A percentile compares a stretch with the other conserved stretches of the same genome.
Conservation (phyloP, 2,888 invertebrate species). For the Teleiodes luculella region DNA sequence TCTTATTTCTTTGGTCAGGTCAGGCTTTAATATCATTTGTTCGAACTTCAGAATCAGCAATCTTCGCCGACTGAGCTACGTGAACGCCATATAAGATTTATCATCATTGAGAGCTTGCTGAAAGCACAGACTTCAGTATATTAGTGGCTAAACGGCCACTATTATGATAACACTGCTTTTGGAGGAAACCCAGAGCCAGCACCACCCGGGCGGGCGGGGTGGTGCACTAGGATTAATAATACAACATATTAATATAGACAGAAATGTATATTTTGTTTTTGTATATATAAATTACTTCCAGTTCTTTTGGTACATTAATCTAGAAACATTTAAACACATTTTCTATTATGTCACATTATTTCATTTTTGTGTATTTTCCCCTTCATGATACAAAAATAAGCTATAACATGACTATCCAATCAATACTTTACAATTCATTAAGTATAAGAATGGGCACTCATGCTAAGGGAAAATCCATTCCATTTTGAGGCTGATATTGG, state of each 20-base stretch:
- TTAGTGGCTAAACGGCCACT: no score
- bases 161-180: no score
- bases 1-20: no score
- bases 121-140: no score
- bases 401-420: constrained; percentile 29
- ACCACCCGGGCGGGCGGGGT: no score
- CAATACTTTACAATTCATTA: not conserved
- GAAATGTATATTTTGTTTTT: constrained; percentile 69
- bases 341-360: constrained; percentile 73
- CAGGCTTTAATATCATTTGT: no score
- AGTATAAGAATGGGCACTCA: not conserved
- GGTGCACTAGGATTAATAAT: not conserved
- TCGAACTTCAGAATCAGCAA: no score
- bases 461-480: constrained; percentile 1
- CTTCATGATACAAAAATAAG: constrained; percentile 61
- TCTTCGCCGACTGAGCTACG: no score
- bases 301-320: constrained; percentile 67
- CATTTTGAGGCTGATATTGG: constrained; percentile 15
- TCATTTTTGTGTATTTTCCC: constrained; percentile 51
- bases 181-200: no score
- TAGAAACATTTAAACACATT: constrained; percentile 54
- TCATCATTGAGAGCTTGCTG: no score
- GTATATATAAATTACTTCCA: constrained; percentile 71
- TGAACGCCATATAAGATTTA: no score
- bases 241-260: constrained; percentile 42